phyloP scores from a whole-genome alignment of 2,888 invertebrate species.

The Metopia argyrocephala region DNA sequence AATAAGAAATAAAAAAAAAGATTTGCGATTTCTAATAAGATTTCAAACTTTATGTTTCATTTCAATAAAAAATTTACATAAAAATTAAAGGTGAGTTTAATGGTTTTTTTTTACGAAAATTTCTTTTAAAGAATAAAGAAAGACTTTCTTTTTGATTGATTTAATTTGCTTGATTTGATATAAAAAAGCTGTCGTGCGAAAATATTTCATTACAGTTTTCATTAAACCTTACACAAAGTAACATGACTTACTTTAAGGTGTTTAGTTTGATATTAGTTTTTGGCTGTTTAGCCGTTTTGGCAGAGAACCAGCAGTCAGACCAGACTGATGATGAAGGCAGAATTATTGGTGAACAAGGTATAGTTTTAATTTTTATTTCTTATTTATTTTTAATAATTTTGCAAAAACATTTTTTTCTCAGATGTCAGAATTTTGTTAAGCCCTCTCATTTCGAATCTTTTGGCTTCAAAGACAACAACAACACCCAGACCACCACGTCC shows the following conservation, averaged over 20 bases:
- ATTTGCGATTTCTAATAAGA: neutral
- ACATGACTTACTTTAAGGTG: neutral
- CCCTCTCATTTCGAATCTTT: neutral
- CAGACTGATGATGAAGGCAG: neutral
- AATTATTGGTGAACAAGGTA: neutral
- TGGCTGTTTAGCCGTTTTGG: neutral
- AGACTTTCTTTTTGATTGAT: conserved; percentile 6
- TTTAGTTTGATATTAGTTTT: neutral
- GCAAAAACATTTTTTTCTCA: neutral
- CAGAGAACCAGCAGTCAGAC: neutral
- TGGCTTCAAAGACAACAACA: neutral
- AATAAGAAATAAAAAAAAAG: neutral
- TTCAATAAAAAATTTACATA: neutral
- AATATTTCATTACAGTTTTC: neutral
- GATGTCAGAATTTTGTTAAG: neutral
- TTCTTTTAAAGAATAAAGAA: neutral
- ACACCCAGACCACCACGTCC: neutral
- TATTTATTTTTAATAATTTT: neutral
- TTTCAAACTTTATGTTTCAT: neutral
- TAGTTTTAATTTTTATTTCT: neutral
- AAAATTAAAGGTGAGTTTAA: neutral
- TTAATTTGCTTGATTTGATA: neutral
- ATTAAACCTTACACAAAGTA: neutral
- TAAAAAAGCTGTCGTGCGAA: neutral
- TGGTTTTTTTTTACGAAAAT: neutral